These are phyloP conservation scores for Garra rufa DNA, from an alignment of 2,113 vertebrate species.

Conservation along the genomic window DNA sequence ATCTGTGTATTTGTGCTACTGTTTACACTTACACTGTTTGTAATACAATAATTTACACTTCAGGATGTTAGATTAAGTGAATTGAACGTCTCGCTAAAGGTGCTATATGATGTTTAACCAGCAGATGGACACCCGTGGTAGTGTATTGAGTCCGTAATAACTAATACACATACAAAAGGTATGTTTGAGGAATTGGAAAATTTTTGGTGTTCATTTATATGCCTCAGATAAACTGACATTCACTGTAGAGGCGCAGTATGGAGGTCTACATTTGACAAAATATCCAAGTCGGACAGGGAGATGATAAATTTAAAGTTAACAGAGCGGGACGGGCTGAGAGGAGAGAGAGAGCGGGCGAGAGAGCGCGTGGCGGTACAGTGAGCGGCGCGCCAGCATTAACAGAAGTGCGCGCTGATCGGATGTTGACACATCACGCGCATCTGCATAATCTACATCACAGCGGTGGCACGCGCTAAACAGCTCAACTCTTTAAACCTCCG, in stretches of 20 bases:
- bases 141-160: not conserved
- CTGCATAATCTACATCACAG: conserved; percentile 27
- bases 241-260: not conserved
- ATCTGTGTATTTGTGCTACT: not conserved
- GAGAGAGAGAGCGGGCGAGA: conserved; percentile 32
- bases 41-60: not conserved
- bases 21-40: not conserved
- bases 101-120: conserved; percentile 37
- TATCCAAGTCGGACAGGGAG: conserved; percentile 2
- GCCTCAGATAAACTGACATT: not conserved
- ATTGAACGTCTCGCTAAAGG: not conserved
- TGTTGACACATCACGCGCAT: conserved; percentile 53
- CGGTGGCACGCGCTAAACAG: not conserved
- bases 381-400: not conserved
- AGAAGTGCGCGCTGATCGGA: conserved; percentile 60
- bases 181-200: not conserved
- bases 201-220: not conserved
- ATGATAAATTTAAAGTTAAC: conserved; percentile 35
- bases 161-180: not conserved
- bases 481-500: not conserved
- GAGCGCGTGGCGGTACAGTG: conserved; percentile 29
- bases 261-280: conserved; percentile 5
- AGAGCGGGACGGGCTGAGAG: conserved; percentile 41
- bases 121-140: conserved; percentile 26
- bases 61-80: not conserved